Percentiles rank a stretch among this genome's conserved stretches.
phyloP scores from a whole-genome alignment of 1,140 invertebrate genomes.

The Centruroides sculpturatus region DNA sequence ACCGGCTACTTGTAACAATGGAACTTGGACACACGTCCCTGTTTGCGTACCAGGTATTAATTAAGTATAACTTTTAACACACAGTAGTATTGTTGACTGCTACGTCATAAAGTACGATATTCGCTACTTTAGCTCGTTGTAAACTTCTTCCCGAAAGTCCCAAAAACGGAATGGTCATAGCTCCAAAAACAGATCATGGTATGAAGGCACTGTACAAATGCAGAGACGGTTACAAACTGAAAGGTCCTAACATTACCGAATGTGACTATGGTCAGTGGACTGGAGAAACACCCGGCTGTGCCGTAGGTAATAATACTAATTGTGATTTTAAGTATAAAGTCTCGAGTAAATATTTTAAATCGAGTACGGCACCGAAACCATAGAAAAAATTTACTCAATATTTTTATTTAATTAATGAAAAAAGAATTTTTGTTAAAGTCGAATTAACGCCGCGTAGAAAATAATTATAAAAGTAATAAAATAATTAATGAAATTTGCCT shows the following conservation, averaged over 20 bases:
- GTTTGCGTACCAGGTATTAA: slow-evolving; percentile 61
- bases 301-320: slow-evolving; percentile 45
- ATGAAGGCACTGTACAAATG: slow-evolving; percentile 84
- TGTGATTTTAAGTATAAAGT: too few relatives aligned
- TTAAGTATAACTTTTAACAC: neutral
- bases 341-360: too few relatives aligned
- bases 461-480: too few relatives aligned
- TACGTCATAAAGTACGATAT: neutral
- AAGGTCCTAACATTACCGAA: slow-evolving; percentile 52
- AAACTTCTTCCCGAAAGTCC: slow-evolving; percentile 74
- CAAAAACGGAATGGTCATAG: slow-evolving; percentile 84
- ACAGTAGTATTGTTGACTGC: neutral
- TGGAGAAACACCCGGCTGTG: slow-evolving; percentile 62
- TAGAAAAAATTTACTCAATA: too few relatives aligned
- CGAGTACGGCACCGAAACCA: too few relatives aligned
- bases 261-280: slow-evolving; percentile 90
- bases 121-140: slow-evolving; percentile 40
- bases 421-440: too few relatives aligned
- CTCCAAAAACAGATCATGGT: slow-evolving; percentile 87
- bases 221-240: slow-evolving; percentile 71
- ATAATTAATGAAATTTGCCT: too few relatives aligned
- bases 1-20: slow-evolving; percentile 76
- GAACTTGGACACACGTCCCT: slow-evolving; percentile 88
- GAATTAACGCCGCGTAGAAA: too few relatives aligned
- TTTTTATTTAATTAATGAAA: too few relatives aligned